These are phyloP conservation scores for Mormyrus hasselquistii DNA, from an alignment of 2,797 vertebrate genomes.

Conservation along the genomic window DNA sequence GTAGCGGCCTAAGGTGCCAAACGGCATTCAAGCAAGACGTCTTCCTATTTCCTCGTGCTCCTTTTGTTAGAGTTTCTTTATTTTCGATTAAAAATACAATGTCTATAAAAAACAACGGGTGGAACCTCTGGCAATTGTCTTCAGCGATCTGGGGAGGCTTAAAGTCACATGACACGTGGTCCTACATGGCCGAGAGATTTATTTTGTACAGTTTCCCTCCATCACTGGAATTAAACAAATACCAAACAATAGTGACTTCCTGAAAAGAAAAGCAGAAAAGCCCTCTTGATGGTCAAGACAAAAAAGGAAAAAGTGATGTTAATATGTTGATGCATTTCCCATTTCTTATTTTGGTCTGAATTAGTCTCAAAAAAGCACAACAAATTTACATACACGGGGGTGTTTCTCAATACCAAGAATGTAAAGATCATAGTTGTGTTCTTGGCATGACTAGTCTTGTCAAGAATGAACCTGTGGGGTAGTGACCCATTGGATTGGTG, in stretches of 20 bases:
- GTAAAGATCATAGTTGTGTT: neutral
- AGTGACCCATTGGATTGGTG: neutral
- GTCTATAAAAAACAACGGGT: neutral
- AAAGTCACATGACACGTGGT: neutral
- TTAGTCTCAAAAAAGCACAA: neutral
- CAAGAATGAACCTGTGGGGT: neutral
- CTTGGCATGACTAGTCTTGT: neutral
- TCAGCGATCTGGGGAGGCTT: neutral
- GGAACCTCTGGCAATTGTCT: neutral
- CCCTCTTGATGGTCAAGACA: neutral
- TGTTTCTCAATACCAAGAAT: neutral
- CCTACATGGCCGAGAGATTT: neutral
- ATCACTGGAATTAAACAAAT: neutral
- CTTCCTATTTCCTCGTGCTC: neutral
- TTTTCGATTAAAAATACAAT: neutral
- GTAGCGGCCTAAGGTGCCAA: neutral
- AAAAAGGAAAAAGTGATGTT: neutral
- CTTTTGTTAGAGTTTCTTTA: neutral
- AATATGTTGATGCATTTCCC: neutral
- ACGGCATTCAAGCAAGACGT: neutral
- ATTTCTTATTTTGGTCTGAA: neutral
- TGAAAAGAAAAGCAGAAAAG: neutral
- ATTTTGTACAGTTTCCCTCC: neutral
- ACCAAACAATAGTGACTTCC: neutral
- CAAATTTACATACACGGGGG: neutral